phyloP scores from a whole-genome alignment of 2,888 invertebrate species.

The Sinelater perroti region DNA sequence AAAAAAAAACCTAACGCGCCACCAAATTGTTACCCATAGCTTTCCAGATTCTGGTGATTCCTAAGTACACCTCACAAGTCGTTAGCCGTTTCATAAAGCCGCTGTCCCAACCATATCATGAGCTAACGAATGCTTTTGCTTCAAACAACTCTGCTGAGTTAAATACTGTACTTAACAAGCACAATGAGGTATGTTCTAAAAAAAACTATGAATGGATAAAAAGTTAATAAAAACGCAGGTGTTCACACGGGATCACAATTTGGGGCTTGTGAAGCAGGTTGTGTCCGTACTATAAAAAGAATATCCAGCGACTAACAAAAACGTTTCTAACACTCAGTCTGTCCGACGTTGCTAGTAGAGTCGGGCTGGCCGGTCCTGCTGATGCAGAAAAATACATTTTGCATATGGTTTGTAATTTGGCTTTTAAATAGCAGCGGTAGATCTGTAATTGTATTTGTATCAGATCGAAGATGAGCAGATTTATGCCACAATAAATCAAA shows the following conservation, averaged over 20 bases:
- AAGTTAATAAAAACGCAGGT: constrained; percentile 52
- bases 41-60: constrained; percentile 69
- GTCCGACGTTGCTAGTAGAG: constrained; percentile 88
- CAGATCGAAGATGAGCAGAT: constrained; percentile 97
- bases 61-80: constrained; percentile 92
- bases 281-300: constrained; percentile 91
- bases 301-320: constrained; percentile 95
- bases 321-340: constrained; percentile 91
- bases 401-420: constrained; percentile 79
- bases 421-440: too few relatives aligned
- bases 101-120: constrained; percentile 86
- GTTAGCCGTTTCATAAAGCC: constrained; percentile 87
- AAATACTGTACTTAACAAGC: constrained; percentile 75
- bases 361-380: constrained; percentile 81
- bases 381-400: constrained; percentile 95
- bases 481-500: constrained; percentile 95
- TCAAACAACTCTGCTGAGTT: constrained; percentile 78
- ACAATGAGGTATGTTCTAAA: constrained; percentile 69
- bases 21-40: background rate
- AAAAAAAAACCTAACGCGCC: constrained; percentile 33
- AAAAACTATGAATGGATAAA: background rate
- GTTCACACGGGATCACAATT: constrained; percentile 80
- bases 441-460: background rate
- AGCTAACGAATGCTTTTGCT: constrained; percentile 83
- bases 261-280: constrained; percentile 85